Conservation (phyloP, 2,113 vertebrate species). For the Parotia lawesii region DNA sequence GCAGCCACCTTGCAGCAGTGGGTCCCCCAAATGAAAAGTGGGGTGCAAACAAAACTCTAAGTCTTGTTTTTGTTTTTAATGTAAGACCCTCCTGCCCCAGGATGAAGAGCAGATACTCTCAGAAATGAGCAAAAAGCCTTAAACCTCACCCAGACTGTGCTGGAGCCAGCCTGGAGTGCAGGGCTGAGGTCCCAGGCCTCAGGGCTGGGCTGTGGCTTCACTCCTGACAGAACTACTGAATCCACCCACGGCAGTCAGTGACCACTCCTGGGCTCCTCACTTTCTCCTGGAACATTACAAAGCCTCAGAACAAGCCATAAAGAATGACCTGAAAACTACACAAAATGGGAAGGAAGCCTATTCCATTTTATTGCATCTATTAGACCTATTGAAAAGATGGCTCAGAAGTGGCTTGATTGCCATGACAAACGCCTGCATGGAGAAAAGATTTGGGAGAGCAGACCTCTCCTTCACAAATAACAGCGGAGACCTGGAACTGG, state of each 20-base stretch:
- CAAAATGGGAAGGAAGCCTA: background rate
- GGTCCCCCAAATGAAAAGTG: background rate
- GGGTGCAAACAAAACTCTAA: background rate
- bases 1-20: background rate
- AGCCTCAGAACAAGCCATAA: background rate
- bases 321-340: conserved; percentile 19
- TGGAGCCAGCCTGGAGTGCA: fast-evolving
- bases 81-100: background rate
- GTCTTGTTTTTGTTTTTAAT: background rate
- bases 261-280: background rate
- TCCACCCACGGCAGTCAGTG: background rate
- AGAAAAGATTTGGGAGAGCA: background rate
- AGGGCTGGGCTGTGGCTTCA: background rate
- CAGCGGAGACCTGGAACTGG: background rate
- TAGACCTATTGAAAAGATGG: conserved; percentile 25
- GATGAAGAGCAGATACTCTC: background rate
- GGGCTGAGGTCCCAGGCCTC: background rate
- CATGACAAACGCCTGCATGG: background rate
- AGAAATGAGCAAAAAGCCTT: background rate
- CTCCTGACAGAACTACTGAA: background rate
- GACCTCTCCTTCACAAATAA: conserved; percentile 15
- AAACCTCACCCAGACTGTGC: background rate
- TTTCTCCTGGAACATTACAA: background rate
- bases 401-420: conserved; percentile 20
- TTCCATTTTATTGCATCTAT: conserved; percentile 21